Base-by-base conservation (phyloP, 2,797 vertebrate genomes). In the Ciconia nigra region DNA sequence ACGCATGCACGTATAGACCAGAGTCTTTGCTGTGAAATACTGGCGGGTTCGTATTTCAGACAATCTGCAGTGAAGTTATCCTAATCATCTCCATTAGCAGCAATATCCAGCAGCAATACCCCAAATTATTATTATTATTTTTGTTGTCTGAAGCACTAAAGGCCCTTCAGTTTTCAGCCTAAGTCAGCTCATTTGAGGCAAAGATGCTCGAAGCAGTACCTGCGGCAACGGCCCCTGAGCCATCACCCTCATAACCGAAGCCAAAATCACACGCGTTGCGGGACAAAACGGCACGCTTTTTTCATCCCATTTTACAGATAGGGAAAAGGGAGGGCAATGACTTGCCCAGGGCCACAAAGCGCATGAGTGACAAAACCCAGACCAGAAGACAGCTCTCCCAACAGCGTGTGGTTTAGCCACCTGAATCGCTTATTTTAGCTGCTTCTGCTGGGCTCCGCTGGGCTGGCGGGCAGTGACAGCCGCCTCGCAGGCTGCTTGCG, bases 341-440 rank as follows among this genome's bases (percentile, higher is more conserved):
- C 47, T 51, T 51, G 17, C 58, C 58, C 19, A 3, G 31, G 54
- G 46, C 7, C 51, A 71, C 35, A 15, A 15, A 72, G 20, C 17
- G 2, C 10, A 31, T 2, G 20, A 49, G 35, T 14, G 47, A 3
- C 77, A 69, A 52, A 77, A 37, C 62, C 63, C 59, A 29, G 58
- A 42, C 15, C 54, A 69, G 61, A 39, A 21, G 11, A 28, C 37
- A 79, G 81, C 63, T 86, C 51, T 71, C 47, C 61, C 4, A 5
- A 1, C 35, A 21, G 22, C 5, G 10, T 9, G 25, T 29, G 7
- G 61, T 59, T 39, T 2, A 44, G 57, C 61, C 24, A 29, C 41
- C 44, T 9, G 1, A 35, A 16, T 0, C 18, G 37, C 4, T 1
- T 3, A n/a, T 52, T 80, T 61, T 2, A 70, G 37, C 41, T 1